Percentiles rank a stretch among this genome's conserved stretches.
Conservation (phyloP, 2,888 invertebrate genomes). For the Brassicogethes aeneus region DNA sequence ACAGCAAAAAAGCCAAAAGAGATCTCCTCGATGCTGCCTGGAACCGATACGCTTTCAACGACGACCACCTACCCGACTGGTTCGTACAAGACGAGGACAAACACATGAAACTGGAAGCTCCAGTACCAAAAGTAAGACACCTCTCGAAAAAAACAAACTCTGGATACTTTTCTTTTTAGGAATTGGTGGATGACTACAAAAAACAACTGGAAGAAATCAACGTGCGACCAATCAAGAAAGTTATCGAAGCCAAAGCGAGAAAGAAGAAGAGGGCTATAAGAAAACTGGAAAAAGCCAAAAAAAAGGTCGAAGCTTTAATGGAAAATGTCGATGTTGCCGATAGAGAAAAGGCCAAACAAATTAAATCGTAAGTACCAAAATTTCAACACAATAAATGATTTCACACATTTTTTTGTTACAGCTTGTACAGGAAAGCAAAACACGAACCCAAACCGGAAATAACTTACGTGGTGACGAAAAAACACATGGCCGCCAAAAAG, state of each 20-base stretch:
- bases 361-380: slow-evolving; percentile 61
- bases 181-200: slow-evolving; percentile 77
- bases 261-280: slow-evolving; percentile 87
- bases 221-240: slow-evolving; percentile 93
- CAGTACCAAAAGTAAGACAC: slow-evolving; percentile 65
- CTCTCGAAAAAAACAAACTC: background rate
- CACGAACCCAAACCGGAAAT: slow-evolving; percentile 81
- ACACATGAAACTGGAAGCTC: slow-evolving; percentile 75
- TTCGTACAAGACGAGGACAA: slow-evolving; percentile 88
- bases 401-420: slow-evolving; percentile 34
- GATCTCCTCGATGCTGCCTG: slow-evolving; percentile 87
- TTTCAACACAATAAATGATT: background rate
- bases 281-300: slow-evolving; percentile 87
- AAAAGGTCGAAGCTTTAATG: slow-evolving; percentile 89
- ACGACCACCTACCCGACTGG: slow-evolving; percentile 90
- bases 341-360: slow-evolving; percentile 84
- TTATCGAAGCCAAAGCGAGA: slow-evolving; percentile 94
- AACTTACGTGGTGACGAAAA: slow-evolving; percentile 91
- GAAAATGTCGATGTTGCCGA: slow-evolving; percentile 87
- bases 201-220: slow-evolving; percentile 79
- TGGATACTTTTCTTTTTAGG: slow-evolving; percentile 41
- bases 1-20: slow-evolving; percentile 82
- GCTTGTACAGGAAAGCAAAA: slow-evolving; percentile 85
- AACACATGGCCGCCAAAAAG: slow-evolving; percentile 66
- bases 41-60: slow-evolving; percentile 90